A percentile compares a stretch with the other conserved stretches of the same genome.
Conservation (phyloP, 35 echinoderm and acorn worm species). For the Patiria miniata region DNA sequence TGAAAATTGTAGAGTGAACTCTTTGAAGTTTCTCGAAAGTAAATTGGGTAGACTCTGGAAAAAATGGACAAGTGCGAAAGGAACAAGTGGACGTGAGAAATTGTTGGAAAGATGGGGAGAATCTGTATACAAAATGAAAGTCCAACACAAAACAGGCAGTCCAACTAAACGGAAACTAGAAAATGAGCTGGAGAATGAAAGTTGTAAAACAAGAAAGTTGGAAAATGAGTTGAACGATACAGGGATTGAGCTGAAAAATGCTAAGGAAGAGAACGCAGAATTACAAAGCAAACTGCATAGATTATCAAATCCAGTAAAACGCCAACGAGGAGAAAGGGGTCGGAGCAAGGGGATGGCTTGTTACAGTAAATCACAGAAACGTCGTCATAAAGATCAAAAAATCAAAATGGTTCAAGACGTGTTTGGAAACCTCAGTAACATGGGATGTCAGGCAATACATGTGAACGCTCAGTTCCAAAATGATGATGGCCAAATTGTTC, state of each 20-base stretch:
- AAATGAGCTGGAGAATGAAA: conserved; percentile 34
- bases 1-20: too few relatives aligned
- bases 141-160: conserved; percentile 39
- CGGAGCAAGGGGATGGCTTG: conserved; percentile 33
- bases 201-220: conserved; percentile 29
- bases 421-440: not conserved
- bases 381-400: conserved; percentile 36
- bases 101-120: conserved; percentile 24
- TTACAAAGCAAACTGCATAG: conserved; percentile 42
- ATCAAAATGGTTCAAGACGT: conserved; percentile 10
- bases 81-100: not conserved
- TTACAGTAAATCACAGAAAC: conserved; percentile 50
- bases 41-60: conserved; percentile 14
- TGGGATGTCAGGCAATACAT: not conserved
- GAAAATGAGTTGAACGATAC: conserved; percentile 11
- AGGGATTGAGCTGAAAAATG: conserved; percentile 24
- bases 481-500: conserved; percentile 52
- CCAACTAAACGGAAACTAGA: conserved; percentile 37
- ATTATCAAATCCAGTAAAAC: conserved; percentile 41
- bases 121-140: conserved; percentile 27
- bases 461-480: conserved; percentile 32
- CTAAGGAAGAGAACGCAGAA: conserved; percentile 48
- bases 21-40: not conserved
- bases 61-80: conserved; percentile 15
- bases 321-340: conserved; percentile 28